phyloP scores from a whole-genome alignment of 2,113 vertebrate species.

The Aspidoscelis tigris region DNA sequence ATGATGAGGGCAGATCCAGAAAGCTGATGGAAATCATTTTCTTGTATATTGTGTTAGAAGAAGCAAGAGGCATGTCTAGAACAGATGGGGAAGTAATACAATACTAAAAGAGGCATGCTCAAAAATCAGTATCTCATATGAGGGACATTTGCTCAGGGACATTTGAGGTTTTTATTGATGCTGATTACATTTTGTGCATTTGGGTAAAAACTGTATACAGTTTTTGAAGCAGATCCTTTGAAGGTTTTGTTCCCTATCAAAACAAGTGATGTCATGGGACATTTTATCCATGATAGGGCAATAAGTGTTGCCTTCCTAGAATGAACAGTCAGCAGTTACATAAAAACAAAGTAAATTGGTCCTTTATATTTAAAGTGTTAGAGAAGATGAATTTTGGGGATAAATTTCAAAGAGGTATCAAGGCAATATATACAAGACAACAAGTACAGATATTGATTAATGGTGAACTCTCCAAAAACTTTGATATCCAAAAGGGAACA shows the following conservation, averaged over 20 bases:
- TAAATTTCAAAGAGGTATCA: too few relatives aligned
- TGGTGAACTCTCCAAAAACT: too few relatives aligned
- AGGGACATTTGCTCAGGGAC: neutral
- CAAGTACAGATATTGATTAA: too few relatives aligned
- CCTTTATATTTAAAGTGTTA: too few relatives aligned
- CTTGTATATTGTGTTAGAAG: neutral
- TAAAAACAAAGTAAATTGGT: too few relatives aligned
- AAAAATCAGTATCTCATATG: neutral
- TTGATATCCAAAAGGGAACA: too few relatives aligned
- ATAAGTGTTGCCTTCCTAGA: neutral
- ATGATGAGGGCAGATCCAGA: slow-evolving; percentile 17
- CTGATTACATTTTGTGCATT: neutral
- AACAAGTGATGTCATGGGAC: neutral
- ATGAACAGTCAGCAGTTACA: neutral
- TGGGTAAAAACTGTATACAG: neutral
- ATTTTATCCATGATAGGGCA: neutral
- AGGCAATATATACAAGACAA: too few relatives aligned
- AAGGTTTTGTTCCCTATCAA: neutral
- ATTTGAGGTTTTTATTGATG: neutral
- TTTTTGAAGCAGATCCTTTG: neutral
- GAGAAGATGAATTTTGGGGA: too few relatives aligned
- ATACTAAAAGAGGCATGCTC: neutral
- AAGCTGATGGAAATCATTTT: slow-evolving; percentile 56
- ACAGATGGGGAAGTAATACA: slow-evolving; percentile 7
- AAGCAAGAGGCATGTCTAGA: slow-evolving; percentile 18